phyloP scores from a whole-genome alignment of 1,140 invertebrate genomes.

The Drosophila micromelanica region DNA sequence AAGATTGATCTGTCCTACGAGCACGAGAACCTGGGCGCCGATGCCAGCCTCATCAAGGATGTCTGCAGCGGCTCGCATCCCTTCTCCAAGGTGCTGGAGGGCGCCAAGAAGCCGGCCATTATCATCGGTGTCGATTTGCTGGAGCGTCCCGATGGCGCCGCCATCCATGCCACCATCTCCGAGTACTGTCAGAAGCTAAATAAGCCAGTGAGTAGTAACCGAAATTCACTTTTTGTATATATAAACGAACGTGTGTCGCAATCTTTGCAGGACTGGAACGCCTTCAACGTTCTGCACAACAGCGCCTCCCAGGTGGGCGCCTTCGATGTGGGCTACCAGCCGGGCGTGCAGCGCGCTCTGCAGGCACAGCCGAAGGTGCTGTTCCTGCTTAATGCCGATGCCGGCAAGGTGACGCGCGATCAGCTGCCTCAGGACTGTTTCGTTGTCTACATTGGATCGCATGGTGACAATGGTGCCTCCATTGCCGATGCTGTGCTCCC shows the following conservation, averaged over 20 bases:
- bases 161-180: conserved; percentile 91
- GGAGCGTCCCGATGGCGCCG: conserved; percentile 91
- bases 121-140: conserved; percentile 95
- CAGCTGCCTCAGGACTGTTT: conserved; percentile 93
- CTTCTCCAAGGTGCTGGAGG: conserved; percentile 89
- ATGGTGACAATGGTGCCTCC: conserved; percentile 96
- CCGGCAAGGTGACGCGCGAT: conserved; percentile 90
- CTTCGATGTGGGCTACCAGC: conserved; percentile 96
- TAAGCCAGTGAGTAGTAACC: conserved; percentile 82
- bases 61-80: conserved; percentile 91
- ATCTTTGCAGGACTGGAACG: conserved; percentile 86
- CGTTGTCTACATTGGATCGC: conserved; percentile 98
- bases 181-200: conserved; percentile 87
- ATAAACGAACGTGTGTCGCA: neutral
- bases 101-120: conserved; percentile 95
- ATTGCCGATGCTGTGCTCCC: conserved; percentile 97
- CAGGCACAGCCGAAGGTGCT: conserved; percentile 91
- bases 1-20: conserved; percentile 97
- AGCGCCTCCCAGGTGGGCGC: conserved; percentile 97
- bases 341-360: conserved; percentile 90
- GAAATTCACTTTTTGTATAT: neutral
- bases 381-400: conserved; percentile 97
- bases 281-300: conserved; percentile 96
- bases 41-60: conserved; percentile 89
- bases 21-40: conserved; percentile 95